Evolutionary conservation across 2,888 invertebrate genomes (phyloP).

Genomic region (Darwinula stevensoni): DNA sequence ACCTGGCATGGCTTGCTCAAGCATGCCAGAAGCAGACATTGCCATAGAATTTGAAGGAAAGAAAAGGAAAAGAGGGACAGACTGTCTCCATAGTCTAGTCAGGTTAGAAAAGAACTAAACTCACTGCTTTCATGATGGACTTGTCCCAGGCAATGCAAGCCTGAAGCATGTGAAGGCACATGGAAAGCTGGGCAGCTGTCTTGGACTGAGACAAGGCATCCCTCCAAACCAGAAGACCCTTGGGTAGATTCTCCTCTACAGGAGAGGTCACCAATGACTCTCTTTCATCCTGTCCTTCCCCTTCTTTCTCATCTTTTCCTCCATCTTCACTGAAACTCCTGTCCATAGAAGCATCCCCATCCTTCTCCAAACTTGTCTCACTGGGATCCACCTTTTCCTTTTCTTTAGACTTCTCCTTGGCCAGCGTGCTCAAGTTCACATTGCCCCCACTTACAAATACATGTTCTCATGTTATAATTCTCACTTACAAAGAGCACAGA

Average conservation of each 20-base stretch:
- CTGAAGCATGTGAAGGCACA: constrained; percentile 65
- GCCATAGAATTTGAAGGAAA: too few species aligned
- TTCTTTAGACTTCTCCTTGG: too few species aligned
- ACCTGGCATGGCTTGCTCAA: too few species aligned
- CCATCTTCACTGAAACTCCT: constrained; percentile 6
- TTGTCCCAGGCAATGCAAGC: constrained; percentile 93
- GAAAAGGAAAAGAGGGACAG: neutral
- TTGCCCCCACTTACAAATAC: neutral
- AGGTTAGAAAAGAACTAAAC: constrained; percentile 18
- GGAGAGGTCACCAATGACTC: too few species aligned
- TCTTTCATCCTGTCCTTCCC: constrained; percentile 9
- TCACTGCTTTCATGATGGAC: constrained; percentile 96
- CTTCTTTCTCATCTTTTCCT: constrained; percentile 9
- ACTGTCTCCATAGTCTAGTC: neutral
- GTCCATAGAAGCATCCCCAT: constrained; percentile 7
- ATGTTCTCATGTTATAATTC: too few species aligned
- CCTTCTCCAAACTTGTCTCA: neutral
- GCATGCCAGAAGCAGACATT: too few species aligned
- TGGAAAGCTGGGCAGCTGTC: constrained; percentile 65
- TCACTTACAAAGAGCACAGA: neutral
- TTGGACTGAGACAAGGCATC: constrained; percentile 53
- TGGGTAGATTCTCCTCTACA: constrained; percentile 28
- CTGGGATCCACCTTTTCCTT: too few species aligned
- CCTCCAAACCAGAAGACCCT: constrained; percentile 46
- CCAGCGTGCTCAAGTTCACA: too few species aligned